Evolutionary conservation across 2,797 vertebrate genomes (phyloP), one percentile per base, ranked within the genome.

Genomic region (Distichodus sexfasciatus): DNA sequence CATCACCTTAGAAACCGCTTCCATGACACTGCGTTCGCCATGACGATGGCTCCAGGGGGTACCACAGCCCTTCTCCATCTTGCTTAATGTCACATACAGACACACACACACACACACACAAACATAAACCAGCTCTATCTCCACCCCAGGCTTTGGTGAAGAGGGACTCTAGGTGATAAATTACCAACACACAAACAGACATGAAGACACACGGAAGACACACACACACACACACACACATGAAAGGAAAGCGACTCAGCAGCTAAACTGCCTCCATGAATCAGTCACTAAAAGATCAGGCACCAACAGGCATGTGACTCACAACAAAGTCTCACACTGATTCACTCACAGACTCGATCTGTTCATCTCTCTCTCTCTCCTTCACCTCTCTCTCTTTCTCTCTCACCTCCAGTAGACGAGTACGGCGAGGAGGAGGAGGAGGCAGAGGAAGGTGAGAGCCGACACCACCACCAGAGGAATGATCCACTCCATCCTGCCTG

Each of bases 341-440:
- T n/a, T n/a, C n/a, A n/a, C n/a, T n/a, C n/a, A n/a, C n/a, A n/a
- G n/a, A n/a, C n/a, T n/a, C n/a, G n/a, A n/a, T n/a, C n/a, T n/a
- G n/a, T n/a, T n/a, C n/a, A n/a, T n/a, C n/a, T n/a, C n/a, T n/a
- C n/a, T n/a, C n/a, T n/a, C 36, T 14, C 2, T 53, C 17, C 4
- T 2, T 67, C 21, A 46, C n/a, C n/a, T n/a, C 7, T 43, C 7
- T 4, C 26, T 41, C 21, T 55, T 9, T 28, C 38, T 59, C 40
- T 69, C 93, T 94, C 84, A 99, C 97, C 96, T 97, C 97, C 97
- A 99, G 88, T 98, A 98, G 63, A 99, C 92, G 74, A 99, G 92
- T 78, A 99, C 94, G 69, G 94, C 93, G 61, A 98, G 91, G 81
- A 99, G 94, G 80, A 99, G 93, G 73, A 99, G 89, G 86, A 99